These are phyloP conservation scores for Phodopus roborovskii DNA, from an alignment of 2,113 vertebrate genomes.

Conservation along the genomic window DNA sequence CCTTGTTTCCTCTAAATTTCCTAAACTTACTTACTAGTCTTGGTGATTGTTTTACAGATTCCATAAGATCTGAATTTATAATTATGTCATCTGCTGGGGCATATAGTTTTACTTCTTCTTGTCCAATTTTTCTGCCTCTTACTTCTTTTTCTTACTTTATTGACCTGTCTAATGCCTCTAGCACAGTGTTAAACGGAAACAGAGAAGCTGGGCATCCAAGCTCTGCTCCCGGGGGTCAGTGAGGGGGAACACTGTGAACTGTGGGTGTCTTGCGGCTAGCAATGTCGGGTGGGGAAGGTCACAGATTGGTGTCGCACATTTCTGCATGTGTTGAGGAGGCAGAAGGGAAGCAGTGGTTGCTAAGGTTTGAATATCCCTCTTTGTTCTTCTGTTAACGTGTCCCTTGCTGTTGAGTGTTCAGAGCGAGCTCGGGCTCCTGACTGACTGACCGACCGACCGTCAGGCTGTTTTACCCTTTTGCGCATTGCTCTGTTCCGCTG, in stretches of 20 bases:
- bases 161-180: neutral
- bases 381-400: neutral
- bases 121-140: neutral
- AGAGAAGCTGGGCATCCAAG: neutral
- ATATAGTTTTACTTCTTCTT: neutral
- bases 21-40: neutral
- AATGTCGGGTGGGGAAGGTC: neutral
- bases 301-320: neutral
- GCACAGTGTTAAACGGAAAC: neutral
- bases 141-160: neutral
- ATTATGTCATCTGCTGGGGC: neutral
- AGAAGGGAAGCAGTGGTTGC: neutral
- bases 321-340: neutral
- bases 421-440: neutral
- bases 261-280: neutral
- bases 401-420: neutral
- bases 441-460: too few species aligned
- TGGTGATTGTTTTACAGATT: neutral
- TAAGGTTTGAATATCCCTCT: neutral
- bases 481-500: neutral
- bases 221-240: neutral
- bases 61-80: neutral
- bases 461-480: neutral
- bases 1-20: neutral
- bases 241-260: neutral